Conservation (phyloP, 35 echinoderm and acorn worm species). For the Diadema setosum region DNA sequence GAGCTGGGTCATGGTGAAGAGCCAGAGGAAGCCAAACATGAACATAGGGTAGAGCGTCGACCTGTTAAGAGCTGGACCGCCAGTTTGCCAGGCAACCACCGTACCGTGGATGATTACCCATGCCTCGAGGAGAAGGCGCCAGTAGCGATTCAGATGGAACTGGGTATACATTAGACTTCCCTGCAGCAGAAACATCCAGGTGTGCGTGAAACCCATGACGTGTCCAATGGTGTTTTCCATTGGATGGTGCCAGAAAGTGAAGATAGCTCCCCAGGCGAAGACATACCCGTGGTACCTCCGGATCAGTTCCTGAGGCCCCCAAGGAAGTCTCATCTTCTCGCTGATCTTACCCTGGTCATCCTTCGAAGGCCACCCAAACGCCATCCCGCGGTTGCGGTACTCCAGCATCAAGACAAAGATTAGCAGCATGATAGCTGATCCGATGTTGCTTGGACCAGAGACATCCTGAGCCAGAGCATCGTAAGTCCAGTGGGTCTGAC, state of each 20-base stretch:
- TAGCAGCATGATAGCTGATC: constrained; percentile 83
- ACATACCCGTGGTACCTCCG: constrained; percentile 90
- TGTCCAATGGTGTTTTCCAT: constrained; percentile 96
- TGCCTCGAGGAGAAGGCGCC: constrained; percentile 61
- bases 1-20: constrained; percentile 75
- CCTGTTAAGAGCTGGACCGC: constrained; percentile 43
- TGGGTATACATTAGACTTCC: constrained; percentile 92
- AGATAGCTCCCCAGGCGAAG: constrained; percentile 90
- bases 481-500: constrained; percentile 76
- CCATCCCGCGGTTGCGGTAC: constrained; percentile 81
- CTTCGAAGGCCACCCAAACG: constrained; percentile 79
- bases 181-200: constrained; percentile 86
- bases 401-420: constrained; percentile 78
- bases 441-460: constrained; percentile 66
- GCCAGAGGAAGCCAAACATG: constrained; percentile 83
- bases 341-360: constrained; percentile 47
- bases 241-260: constrained; percentile 96
- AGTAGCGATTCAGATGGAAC: constrained; percentile 83
- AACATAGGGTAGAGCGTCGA: constrained; percentile 82
- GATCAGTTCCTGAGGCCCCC: constrained; percentile 58
- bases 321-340: constrained; percentile 33
- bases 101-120: constrained; percentile 86
- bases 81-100: constrained; percentile 74
- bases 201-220: constrained; percentile 66
- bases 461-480: constrained; percentile 86